These are phyloP conservation scores for Coelogynopora nodosa DNA, from an alignment of 2,888 invertebrate species.

Conservation along the genomic window DNA sequence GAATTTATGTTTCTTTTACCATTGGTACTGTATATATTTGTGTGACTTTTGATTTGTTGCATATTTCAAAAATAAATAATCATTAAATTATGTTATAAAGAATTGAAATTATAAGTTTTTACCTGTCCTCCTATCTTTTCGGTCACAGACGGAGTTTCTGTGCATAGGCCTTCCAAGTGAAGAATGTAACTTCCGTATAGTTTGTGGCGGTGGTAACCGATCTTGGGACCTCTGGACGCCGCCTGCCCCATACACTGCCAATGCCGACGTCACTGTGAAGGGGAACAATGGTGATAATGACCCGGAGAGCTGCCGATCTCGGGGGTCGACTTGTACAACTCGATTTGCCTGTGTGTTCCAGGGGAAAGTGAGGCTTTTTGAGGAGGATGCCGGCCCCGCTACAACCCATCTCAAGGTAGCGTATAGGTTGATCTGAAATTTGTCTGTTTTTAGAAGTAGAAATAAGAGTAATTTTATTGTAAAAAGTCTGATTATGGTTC, in stretches of 20 bases:
- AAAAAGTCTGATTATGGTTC: too few relatives aligned
- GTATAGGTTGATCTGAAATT: too few relatives aligned
- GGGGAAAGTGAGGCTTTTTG: background rate
- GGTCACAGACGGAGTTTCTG: background rate
- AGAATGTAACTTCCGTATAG: background rate
- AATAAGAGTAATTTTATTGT: too few relatives aligned
- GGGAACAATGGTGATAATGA: background rate
- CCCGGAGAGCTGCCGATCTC: background rate
- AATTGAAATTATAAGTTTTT: too few relatives aligned
- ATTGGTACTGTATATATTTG: too few relatives aligned
- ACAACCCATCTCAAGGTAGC: background rate
- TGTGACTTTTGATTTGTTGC: too few relatives aligned
- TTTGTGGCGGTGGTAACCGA: background rate
- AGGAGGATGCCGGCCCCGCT: background rate
- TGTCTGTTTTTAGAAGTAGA: too few relatives aligned
- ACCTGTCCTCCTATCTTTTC: background rate
- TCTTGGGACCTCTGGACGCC: background rate
- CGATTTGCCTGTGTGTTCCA: constrained; percentile 7
- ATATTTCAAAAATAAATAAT: too few relatives aligned
- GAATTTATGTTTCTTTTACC: too few relatives aligned
- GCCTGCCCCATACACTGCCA: background rate
- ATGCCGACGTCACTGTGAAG: too few relatives aligned
- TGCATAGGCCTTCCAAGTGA: background rate
- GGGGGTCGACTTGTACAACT: background rate
- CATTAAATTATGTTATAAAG: too few relatives aligned